Percentiles rank a stretch among this genome's conserved stretches.
Evolutionary conservation across 2,888 invertebrate genomes (phyloP).

Genomic region (Deroplatys truncata): DNA sequence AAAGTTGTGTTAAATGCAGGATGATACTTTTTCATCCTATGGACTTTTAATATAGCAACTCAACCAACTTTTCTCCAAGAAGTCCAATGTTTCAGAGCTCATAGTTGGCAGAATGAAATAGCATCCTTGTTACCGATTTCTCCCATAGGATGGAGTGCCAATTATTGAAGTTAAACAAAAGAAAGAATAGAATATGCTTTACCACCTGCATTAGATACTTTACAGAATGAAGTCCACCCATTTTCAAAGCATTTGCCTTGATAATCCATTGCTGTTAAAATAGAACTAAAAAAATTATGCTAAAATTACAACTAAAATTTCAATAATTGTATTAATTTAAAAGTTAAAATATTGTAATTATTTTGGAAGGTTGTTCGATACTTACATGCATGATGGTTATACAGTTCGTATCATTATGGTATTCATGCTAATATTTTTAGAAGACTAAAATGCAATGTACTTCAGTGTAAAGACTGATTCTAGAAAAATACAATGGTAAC

Average conservation of each 20-base stretch:
- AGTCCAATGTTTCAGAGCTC: neutral
- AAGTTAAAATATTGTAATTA: neutral
- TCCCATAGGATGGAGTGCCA: neutral
- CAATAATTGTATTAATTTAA: neutral
- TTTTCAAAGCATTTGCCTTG: neutral
- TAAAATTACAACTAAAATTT: neutral
- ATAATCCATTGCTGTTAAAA: neutral
- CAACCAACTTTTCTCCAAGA: neutral
- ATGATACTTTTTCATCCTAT: neutral
- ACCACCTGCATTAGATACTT: neutral
- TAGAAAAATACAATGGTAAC: neutral
- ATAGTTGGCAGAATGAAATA: neutral
- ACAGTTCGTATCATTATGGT: neutral
- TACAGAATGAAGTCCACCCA: neutral
- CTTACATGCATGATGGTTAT: neutral
- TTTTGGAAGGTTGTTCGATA: neutral
- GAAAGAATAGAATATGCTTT: neutral
- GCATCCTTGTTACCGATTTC: neutral
- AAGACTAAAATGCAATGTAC: neutral
- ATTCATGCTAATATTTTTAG: neutral
- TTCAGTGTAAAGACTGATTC: neutral
- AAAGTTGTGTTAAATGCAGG: neutral
- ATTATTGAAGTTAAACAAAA: neutral
- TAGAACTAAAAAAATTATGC: neutral
- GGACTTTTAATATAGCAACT: neutral